Evolutionary conservation across 2,888 invertebrate genomes (phyloP).

Genomic region (Macaria liturata): DNA sequence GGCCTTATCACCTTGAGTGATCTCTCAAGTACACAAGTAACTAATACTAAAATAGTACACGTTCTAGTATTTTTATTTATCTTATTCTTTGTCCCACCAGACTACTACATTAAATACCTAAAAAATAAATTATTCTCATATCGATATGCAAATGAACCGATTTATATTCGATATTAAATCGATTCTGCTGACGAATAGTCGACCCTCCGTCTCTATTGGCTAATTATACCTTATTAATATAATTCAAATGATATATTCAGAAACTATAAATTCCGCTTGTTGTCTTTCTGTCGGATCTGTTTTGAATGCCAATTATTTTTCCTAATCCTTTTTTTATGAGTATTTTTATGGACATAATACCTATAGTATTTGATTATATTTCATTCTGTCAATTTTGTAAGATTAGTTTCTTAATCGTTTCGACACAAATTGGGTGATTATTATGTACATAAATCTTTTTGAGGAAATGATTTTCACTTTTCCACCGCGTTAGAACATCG

Average conservation of each 20-base stretch:
- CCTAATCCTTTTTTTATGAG: constrained; percentile 37
- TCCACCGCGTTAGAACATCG: neutral
- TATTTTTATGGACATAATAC: constrained; percentile 28
- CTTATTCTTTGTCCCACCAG: constrained; percentile 22
- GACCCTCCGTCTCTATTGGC: constrained; percentile 24
- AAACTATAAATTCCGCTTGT: constrained; percentile 39
- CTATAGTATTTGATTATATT: constrained; percentile 24
- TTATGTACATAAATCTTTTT: constrained; percentile 8
- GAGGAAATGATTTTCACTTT: constrained; percentile 10
- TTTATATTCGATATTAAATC: constrained; percentile 47
- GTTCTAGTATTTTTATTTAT: neutral
- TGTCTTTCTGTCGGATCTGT: constrained; percentile 43
- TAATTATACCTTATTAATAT: constrained; percentile 21
- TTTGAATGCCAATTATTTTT: constrained; percentile 43
- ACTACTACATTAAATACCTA: constrained; percentile 23
- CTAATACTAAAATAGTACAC: too few species aligned
- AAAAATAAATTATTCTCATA: constrained; percentile 31
- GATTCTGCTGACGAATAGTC: constrained; percentile 29
- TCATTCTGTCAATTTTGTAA: constrained; percentile 20
- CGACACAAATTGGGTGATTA: constrained; percentile 11
- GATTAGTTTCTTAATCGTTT: constrained; percentile 12
- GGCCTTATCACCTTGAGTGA: too few species aligned
- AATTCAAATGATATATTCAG: constrained; percentile 21
- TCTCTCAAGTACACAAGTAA: too few species aligned
- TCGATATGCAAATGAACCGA: constrained; percentile 46